phyloP scores from a whole-genome alignment of 2,113 vertebrate species.

The Tetraodon nigroviridis region DNA sequence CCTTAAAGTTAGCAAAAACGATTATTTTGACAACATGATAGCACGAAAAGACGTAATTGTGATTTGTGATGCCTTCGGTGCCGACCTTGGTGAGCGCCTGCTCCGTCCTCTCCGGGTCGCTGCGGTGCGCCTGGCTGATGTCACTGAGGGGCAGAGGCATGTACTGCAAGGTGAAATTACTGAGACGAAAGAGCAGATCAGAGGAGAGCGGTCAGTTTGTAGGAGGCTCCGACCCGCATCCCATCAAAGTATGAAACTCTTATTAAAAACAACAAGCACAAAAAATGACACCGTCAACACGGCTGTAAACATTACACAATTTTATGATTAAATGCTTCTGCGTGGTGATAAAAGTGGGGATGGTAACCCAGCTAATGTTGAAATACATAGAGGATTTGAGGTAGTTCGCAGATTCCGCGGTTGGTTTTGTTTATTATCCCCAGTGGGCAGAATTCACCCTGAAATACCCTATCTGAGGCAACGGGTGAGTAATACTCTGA shows the following conservation, averaged over 20 bases:
- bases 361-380: no score
- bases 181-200: slow-evolving; percentile 48
- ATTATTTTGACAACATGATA: no score
- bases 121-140: slow-evolving; percentile 87
- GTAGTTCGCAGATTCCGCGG: slow-evolving; percentile 38
- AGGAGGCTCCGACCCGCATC: slow-evolving; percentile 3
- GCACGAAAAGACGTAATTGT: no score
- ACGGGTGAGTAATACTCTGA: slow-evolving; percentile 51
- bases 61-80: not conserved
- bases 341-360: no score
- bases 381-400: slow-evolving; percentile 3
- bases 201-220: slow-evolving; percentile 5
- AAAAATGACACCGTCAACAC: no score
- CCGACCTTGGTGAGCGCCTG: slow-evolving; percentile 85
- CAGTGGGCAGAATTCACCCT: slow-evolving; percentile 33
- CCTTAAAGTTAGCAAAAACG: no score
- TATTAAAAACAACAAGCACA: no score
- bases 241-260: no score
- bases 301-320: no score
- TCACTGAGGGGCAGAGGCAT: slow-evolving; percentile 90
- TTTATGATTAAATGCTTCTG: no score
- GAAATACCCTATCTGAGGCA: slow-evolving; percentile 40
- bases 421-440: slow-evolving; percentile 50
- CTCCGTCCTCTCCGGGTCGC: slow-evolving; percentile 83
- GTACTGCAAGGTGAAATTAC: slow-evolving; percentile 88